Conservation (phyloP, 2,888 invertebrate genomes). For the Notodromas monacha region DNA sequence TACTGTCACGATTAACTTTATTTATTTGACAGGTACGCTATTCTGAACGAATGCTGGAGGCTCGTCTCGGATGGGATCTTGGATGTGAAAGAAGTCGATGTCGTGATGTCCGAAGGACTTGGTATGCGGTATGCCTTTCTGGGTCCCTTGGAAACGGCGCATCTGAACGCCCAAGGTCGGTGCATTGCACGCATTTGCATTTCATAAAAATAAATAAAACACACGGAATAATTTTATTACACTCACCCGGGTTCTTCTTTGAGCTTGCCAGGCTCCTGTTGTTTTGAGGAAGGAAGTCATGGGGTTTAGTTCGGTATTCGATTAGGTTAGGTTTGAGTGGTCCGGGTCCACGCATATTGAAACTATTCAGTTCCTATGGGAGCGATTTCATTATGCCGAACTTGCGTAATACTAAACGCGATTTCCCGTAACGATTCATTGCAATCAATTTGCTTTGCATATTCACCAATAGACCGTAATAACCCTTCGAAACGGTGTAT, state of each 20-base stretch:
- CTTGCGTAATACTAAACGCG: too few species aligned
- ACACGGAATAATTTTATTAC: neutral
- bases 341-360: too few species aligned
- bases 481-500: too few species aligned
- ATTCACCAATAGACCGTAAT: too few species aligned
- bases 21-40: slow-evolving; percentile 34
- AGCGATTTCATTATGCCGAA: too few species aligned
- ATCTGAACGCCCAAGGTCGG: slow-evolving; percentile 61
- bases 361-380: too few species aligned
- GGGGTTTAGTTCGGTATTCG: too few species aligned
- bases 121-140: slow-evolving; percentile 84
- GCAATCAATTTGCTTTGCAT: too few species aligned
- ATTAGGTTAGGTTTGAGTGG: too few species aligned
- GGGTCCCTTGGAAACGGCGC: slow-evolving; percentile 69
- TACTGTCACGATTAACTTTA: neutral
- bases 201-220: neutral
- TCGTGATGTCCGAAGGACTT: slow-evolving; percentile 69
- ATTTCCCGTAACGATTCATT: too few species aligned
- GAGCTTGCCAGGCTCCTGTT: neutral
- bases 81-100: slow-evolving; percentile 55
- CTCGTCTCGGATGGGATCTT: slow-evolving; percentile 52
- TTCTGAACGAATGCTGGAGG: slow-evolving; percentile 68
- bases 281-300: neutral
- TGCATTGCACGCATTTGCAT: neutral
- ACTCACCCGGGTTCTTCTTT: slow-evolving; percentile 1